phyloP scores from a whole-genome alignment of 2,113 vertebrate genomes.

The Indicator indicator region DNA sequence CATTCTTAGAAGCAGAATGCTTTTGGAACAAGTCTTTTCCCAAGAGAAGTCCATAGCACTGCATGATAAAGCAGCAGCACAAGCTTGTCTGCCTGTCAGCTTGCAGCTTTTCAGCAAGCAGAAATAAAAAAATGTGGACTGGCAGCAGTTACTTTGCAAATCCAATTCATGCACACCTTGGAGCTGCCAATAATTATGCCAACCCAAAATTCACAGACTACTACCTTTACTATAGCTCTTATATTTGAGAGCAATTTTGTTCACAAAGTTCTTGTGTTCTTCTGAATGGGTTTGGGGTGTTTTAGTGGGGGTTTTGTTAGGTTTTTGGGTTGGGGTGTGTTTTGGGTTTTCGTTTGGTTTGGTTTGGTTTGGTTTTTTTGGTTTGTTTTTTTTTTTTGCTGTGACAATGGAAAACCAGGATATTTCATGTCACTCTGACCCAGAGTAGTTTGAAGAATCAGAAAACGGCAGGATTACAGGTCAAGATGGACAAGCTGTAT shows the following conservation, averaged over 20 bases:
- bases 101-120: neutral
- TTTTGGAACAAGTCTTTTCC: neutral
- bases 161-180: neutral
- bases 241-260: neutral
- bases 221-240: neutral
- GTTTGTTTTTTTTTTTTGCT: neutral
- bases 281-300: neutral
- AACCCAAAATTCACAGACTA: neutral
- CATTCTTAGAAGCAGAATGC: neutral
- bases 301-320: too few relatives aligned
- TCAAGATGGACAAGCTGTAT: neutral
- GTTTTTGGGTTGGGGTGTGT: too few relatives aligned
- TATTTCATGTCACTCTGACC: neutral
- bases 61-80: neutral
- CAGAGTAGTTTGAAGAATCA: neutral
- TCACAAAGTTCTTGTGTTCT: neutral
- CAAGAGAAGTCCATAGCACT: neutral
- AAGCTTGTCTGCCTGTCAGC: neutral
- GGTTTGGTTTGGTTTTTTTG: neutral
- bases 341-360: neutral
- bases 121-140: neutral
- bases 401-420: neutral
- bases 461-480: neutral
- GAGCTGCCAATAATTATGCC: neutral
- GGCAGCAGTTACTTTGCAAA: neutral